A percentile compares a stretch with the other conserved stretches of the same genome.
Conservation (phyloP, 2,888 invertebrate genomes). For the Petrolisthes cinctipes region DNA sequence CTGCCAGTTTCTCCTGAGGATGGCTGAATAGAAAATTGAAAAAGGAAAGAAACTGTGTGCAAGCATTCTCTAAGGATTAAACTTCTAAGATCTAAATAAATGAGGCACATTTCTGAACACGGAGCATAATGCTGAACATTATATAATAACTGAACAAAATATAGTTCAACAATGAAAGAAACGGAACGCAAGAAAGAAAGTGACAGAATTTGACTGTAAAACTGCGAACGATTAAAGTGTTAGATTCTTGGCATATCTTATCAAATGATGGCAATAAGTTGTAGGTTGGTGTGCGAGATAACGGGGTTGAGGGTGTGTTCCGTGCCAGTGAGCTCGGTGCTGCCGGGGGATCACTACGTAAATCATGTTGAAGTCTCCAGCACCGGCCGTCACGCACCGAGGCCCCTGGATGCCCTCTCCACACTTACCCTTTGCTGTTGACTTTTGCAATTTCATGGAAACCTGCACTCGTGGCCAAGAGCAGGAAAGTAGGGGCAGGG, state of each 20-base stretch:
- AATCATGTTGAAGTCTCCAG: constrained; percentile 55
- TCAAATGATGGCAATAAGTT: background rate
- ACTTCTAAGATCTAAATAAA: no score
- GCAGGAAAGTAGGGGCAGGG: background rate
- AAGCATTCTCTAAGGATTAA: no score
- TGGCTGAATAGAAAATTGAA: no score
- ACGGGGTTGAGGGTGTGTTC: constrained; percentile 41
- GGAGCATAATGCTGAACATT: background rate
- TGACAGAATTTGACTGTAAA: background rate
- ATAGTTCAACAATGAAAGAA: background rate
- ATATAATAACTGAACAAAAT: background rate
- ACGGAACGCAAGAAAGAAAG: background rate
- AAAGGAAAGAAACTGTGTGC: no score
- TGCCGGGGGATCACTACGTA: constrained; percentile 48
- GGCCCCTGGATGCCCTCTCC: constrained; percentile 32
- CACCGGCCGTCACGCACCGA: constrained; percentile 47
- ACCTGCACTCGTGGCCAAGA: constrained; percentile 40
- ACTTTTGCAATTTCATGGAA: constrained; percentile 53
- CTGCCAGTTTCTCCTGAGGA: no score
- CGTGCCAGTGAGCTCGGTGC: constrained; percentile 43
- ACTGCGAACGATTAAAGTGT: background rate
- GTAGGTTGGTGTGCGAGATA: constrained; percentile 5
- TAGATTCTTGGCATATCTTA: no score
- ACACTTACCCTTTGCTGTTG: constrained; percentile 46
- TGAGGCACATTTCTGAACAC: background rate